A percentile compares a stretch with the other conserved stretches of the same genome.
phyloP scores from a whole-genome alignment of 2,113 vertebrate genomes.

The Festucalex cinctus region DNA sequence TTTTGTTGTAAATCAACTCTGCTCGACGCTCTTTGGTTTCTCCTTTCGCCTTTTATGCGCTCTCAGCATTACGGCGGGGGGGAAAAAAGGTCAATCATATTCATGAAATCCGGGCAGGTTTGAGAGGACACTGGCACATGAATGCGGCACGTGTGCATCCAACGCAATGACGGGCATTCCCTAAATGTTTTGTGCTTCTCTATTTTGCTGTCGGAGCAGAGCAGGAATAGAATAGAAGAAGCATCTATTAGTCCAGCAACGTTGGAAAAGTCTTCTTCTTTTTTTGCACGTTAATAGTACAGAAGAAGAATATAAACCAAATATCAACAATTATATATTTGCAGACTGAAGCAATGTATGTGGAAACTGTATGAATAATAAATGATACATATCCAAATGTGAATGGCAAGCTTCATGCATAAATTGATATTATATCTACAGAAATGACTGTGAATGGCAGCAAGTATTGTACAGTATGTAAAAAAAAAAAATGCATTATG shows the following conservation, averaged over 20 bases:
- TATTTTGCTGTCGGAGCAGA: constrained; percentile 46
- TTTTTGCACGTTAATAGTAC: background rate
- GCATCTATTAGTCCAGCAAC: background rate
- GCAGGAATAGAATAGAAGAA: constrained; percentile 14
- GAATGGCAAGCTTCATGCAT: background rate
- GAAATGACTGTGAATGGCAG: background rate
- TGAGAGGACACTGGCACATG: constrained; percentile 68
- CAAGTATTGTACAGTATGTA: background rate
- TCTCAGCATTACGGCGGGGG: constrained; percentile 78
- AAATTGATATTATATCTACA: background rate
- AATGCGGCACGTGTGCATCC: constrained; percentile 26
- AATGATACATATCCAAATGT: background rate
- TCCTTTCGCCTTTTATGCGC: constrained; percentile 58
- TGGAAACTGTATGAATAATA: background rate
- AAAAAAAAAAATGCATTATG: background rate
- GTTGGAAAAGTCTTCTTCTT: background rate
- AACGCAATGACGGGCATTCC: constrained; percentile 44
- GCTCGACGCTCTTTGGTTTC: constrained; percentile 80
- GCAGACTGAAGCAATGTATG: background rate
- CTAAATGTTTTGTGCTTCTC: constrained; percentile 37
- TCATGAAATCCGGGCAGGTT: constrained; percentile 90
- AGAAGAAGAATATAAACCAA: background rate
- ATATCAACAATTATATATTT: background rate
- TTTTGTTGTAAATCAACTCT: constrained; percentile 93
- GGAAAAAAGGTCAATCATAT: constrained; percentile 96